Percentiles rank a stretch among this genome's conserved stretches.
phyloP scores from a whole-genome alignment of 2,888 invertebrate species.

The Rhagophthalmus giganteus region DNA sequence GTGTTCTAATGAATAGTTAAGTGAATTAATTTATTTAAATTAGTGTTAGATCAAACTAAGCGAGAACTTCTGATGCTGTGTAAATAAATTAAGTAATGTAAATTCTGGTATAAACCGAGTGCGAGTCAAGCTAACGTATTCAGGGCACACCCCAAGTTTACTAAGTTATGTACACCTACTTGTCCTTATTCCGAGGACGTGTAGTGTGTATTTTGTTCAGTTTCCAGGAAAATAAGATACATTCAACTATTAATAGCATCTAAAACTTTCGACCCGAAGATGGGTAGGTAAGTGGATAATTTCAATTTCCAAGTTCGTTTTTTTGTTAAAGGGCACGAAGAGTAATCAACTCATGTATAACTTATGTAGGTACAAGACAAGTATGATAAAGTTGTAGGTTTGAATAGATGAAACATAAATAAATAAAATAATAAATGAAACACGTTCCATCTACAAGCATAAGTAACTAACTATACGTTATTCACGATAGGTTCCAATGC shows the following conservation, averaged over 20 bases:
- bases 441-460: too few species aligned
- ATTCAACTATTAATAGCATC: not conserved
- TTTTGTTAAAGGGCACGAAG: too few species aligned
- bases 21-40: conserved; percentile 32
- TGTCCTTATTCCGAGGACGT: conserved; percentile 22
- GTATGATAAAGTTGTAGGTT: too few species aligned
- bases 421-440: too few species aligned
- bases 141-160: conserved; percentile 31
- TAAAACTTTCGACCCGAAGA: not conserved
- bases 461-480: too few species aligned
- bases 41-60: conserved; percentile 33
- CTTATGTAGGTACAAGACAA: too few species aligned
- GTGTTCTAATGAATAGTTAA: conserved; percentile 28
- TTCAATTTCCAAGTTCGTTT: too few species aligned
- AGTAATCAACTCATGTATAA: too few species aligned
- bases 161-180: conserved; percentile 33
- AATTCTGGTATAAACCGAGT: conserved; percentile 29
- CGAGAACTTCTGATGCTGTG: conserved; percentile 32
- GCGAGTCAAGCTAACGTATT: conserved; percentile 29
- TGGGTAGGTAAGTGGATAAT: too few species aligned
- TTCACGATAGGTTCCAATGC: too few species aligned
- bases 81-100: conserved; percentile 33
- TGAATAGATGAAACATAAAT: too few species aligned
- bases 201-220: conserved; percentile 25
- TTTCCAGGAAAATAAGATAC: conserved; percentile 9